A percentile compares a stretch with the other conserved stretches of the same genome.
Evolutionary conservation across 2,888 invertebrate genomes (phyloP).

Genomic region (Drosophila tanythrix): DNA sequence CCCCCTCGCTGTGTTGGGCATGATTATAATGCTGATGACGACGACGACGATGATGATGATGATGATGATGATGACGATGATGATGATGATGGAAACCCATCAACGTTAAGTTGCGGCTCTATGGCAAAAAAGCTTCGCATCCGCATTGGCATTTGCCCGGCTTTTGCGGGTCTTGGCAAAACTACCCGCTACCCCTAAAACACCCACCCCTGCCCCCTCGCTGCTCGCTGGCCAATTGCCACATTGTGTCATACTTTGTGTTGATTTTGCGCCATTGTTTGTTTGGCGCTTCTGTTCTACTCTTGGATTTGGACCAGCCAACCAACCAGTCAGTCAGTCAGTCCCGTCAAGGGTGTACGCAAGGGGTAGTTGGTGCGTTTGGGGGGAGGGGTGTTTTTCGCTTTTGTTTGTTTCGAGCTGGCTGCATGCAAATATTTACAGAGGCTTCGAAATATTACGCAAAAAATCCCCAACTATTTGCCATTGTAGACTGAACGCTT

Average conservation of each 20-base stretch:
- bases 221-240: conserved; percentile 38
- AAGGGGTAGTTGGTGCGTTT: not conserved
- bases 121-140: conserved; percentile 33
- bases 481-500: conserved; percentile 35
- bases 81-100: conserved; percentile 57
- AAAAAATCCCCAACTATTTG: conserved; percentile 61
- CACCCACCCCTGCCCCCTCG: not conserved
- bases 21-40: conserved; percentile 10
- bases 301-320: conserved; percentile 48
- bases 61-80: conserved; percentile 1
- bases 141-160: conserved; percentile 38
- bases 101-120: conserved; percentile 56
- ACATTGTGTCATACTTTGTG: conserved; percentile 76
- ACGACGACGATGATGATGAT: conserved; percentile 35
- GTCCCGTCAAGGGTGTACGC: conserved; percentile 8
- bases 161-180: conserved; percentile 6
- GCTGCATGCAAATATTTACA: conserved; percentile 73
- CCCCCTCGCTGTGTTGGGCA: not conserved
- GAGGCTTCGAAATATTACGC: conserved; percentile 76
- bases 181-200: not conserved
- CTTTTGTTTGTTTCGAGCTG: conserved; percentile 62
- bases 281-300: conserved; percentile 63
- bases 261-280: conserved; percentile 68
- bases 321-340: conserved; percentile 6
- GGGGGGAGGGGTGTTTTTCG: not conserved